Base-by-base conservation (phyloP, 2,888 invertebrate genomes). In the Dascillus cervinus region DNA sequence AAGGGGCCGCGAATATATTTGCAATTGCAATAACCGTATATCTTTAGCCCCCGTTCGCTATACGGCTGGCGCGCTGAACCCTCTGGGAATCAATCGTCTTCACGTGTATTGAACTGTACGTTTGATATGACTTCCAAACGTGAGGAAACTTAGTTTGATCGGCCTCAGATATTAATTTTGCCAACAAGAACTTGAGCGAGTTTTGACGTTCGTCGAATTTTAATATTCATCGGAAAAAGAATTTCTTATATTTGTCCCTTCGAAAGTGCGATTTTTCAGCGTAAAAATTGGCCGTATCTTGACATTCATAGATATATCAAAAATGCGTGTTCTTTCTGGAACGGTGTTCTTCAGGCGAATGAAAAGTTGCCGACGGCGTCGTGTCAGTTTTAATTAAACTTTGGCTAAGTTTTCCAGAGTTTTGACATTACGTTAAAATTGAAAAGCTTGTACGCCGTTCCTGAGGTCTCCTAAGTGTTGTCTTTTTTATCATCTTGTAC, bases 11-110 rank as follows among this genome's bases (percentile, higher is more conserved):
- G 49, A 45, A 52, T 52, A 52, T 52, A 52, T 52, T 50, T 50
- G 51, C 53, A 52, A 52, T 52, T 53, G 53, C 53, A 53, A 53
- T 53, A 53, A 53, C 53, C 53, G 49, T 53, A 53, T 52, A 53
- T 53, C 53, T 53, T n/a, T 47, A 37, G 32, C 35, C 39, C 38
- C 29, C 23, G 39, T 34, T 30, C 39, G 39, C 22, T 39, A 26
- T 39, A 35, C 34, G 39, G 22, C 28, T 26, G 25, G 29, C 33
- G 30, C 35, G 31, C 33, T 29, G 34, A 35, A 33, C 32, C 43
- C 37, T 29, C 27, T 29, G 43, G 35, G 43, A 40, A 40, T 43
- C 34, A 34, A 37, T 37, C 43, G 41, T 41, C 39, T 37, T 24
- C 36, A 38, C 38, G 32, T 41, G 33, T 34, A 40, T 34, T 34